phyloP scores from a whole-genome alignment of 2,113 vertebrate species.

The human (Homo sapiens) region GRCh38 chr2:63337501-63338000 shows the following conservation, averaged over 20 bases:
- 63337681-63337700: background rate
- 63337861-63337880: background rate
- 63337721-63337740: background rate
- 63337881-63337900: background rate
- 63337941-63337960: background rate
- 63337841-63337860: background rate
- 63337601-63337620: too few species aligned
- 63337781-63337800: background rate
- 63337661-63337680: background rate
- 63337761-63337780: background rate
- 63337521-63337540: too few species aligned
- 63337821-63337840: background rate
- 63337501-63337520: too few species aligned
- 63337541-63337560: too few species aligned
- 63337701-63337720: background rate
- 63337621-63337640: too few species aligned
- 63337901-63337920: background rate
- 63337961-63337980: background rate
- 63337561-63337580: too few species aligned
- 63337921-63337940: background rate
- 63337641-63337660: too few species aligned
- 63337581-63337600: too few species aligned
- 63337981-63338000: background rate
- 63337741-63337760: background rate
- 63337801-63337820: background rate